Evolutionary conservation across 2,888 invertebrate genomes (phyloP).

Genomic region (Rhingia rostrata): DNA sequence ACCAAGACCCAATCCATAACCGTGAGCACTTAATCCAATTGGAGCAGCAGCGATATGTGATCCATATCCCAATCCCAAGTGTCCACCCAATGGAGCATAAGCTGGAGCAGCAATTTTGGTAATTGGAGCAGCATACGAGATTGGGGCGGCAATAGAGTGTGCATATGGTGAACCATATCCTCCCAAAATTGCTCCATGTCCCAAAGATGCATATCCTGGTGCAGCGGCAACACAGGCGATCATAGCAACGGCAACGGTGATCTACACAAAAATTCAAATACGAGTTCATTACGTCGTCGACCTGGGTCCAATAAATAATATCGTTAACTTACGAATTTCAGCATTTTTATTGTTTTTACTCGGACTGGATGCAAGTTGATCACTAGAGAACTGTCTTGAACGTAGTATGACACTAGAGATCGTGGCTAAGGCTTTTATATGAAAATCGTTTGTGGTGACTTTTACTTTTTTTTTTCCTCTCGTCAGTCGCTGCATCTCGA

Average conservation of each 20-base stretch:
- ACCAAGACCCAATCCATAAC: slow-evolving; percentile 46
- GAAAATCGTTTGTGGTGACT: slow-evolving; percentile 66
- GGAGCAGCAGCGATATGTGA: slow-evolving; percentile 75
- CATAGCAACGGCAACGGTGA: slow-evolving; percentile 78
- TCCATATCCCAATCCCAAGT: slow-evolving; percentile 62
- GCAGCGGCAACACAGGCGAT: slow-evolving; percentile 80
- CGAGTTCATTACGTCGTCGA: slow-evolving; percentile 1
- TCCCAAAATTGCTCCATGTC: slow-evolving; percentile 69
- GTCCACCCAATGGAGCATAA: slow-evolving; percentile 72
- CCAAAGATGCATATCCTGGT: slow-evolving; percentile 78
- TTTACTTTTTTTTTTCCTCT: slow-evolving; percentile 65
- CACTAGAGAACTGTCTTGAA: slow-evolving; percentile 66
- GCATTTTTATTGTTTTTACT: slow-evolving; percentile 76
- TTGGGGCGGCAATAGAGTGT: slow-evolving; percentile 73
- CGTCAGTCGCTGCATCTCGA: slow-evolving; percentile 15
- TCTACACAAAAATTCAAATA: slow-evolving; percentile 68
- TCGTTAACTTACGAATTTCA: slow-evolving; percentile 79
- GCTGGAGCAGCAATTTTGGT: slow-evolving; percentile 76
- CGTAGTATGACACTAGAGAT: slow-evolving; percentile 59
- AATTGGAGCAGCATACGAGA: slow-evolving; percentile 76
- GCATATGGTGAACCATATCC: slow-evolving; percentile 68
- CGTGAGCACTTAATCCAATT: slow-evolving; percentile 77
- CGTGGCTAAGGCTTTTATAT: slow-evolving; percentile 69
- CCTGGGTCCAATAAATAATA: slow-evolving; percentile 7
- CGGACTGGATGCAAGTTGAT: slow-evolving; percentile 54